Conservation (phyloP, 2,797 vertebrate species). For the Coregonus sp. region DNA sequence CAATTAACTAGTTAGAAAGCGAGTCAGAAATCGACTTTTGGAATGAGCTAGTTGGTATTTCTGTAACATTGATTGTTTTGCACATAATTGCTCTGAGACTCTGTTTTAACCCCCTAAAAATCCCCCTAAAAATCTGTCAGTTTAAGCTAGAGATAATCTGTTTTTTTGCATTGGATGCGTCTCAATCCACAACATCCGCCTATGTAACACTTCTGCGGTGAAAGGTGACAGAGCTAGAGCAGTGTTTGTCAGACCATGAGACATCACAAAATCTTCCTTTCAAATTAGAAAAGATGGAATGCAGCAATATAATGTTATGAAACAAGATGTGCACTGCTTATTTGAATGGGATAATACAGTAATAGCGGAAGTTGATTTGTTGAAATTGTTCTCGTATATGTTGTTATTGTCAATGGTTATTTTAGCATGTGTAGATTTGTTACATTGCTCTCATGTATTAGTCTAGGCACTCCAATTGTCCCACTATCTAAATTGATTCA, state of each 20-base stretch:
- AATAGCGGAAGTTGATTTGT: background rate
- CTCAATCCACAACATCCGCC: no score
- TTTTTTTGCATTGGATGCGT: no score
- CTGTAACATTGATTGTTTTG: no score
- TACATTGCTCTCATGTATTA: background rate
- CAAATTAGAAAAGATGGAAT: background rate
- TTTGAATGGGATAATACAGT: background rate
- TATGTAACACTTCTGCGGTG: background rate
- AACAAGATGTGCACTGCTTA: background rate
- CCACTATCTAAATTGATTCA: background rate
- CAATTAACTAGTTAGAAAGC: background rate
- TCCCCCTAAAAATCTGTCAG: no score
- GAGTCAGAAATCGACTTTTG: no score
- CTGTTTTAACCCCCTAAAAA: no score
- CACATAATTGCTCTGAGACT: no score
- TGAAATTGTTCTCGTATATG: background rate
- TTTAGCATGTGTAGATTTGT: background rate
- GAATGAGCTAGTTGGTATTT: no score
- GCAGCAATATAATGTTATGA: background rate
- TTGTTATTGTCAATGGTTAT: background rate
- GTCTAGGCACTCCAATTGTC: no score
- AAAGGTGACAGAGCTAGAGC: background rate
- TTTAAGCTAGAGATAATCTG: no score
- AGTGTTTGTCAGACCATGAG: no score
- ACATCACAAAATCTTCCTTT: background rate